Base-by-base conservation (phyloP, 92 coral and sea anemone species). In the Diadumene lineata region DNA sequence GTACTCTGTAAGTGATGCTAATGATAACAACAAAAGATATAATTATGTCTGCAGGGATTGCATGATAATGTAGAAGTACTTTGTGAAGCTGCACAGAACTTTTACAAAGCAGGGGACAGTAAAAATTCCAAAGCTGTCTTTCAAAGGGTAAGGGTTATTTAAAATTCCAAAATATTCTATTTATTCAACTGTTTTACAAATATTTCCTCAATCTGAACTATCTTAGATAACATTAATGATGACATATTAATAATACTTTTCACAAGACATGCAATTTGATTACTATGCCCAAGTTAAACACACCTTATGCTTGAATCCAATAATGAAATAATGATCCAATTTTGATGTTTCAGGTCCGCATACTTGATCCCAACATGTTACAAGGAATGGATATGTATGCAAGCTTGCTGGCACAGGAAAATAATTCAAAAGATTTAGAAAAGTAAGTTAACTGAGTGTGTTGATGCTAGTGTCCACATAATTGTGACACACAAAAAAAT, bases 311-410 rank as follows among this genome's bases (percentile, higher is more conserved):
- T 92, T 73, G 99, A 96, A 81, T 86, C 89, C 13, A 73, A 85
- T 68, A 84, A 96, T 96, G 99, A 97, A 6, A 6, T 38, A 38
- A 38, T 38, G 13, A 38, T 38, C 13, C n/a, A n/a, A 13, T 38
- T 38, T 4, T 38, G 48, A 4, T 4, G 13, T 38, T 38, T 38
- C 76, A 96, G 99, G 94, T 89, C 57, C 99, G 86, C 50, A 50
- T 84, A 33, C 81, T 92, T 73, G 99, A 96, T 85, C 88, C 89
- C 13, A 73, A 85, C 70, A 84, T 70, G 81, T 81, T 96, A 10
- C 97, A 72, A 56, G 99, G 99, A 19, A 96, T 96, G 99, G 99
- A 96, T 64, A 82, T 82, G 50, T 96, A 92, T 72, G 92, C 99
- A 19, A 81, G 70, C 33, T 81, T 96, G 34, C 58, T 96, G 75